phyloP scores from a whole-genome alignment of 2,113 vertebrate genomes.

The Varanus salvator region DNA sequence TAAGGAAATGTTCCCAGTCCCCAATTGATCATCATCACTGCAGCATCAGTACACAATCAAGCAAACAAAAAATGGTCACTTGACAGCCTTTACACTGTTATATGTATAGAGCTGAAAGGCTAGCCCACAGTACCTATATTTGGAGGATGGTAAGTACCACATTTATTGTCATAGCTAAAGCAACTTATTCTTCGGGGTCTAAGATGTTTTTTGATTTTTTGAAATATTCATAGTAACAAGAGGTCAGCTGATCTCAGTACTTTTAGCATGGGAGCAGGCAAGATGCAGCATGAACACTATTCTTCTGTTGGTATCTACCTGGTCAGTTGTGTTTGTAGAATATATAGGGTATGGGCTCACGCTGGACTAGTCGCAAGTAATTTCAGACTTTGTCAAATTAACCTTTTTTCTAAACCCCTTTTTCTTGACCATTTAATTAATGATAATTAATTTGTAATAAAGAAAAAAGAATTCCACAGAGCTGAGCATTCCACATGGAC shows the following conservation, averaged over 20 bases:
- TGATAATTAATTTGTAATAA: not conserved
- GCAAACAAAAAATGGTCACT: constrained; percentile 13
- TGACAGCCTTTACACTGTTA: constrained; percentile 5
- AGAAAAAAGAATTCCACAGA: not conserved
- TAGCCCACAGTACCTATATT: not conserved
- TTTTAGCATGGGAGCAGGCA: not conserved
- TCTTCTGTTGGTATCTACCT: not conserved
- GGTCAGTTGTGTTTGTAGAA: not conserved
- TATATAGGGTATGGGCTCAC: not conserved
- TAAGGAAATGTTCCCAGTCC: not conserved
- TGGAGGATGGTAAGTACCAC: not conserved
- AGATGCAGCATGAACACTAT: not conserved
- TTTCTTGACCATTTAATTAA: not conserved
- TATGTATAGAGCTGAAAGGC: not conserved
- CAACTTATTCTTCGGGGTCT: not conserved
- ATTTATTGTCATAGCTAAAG: not conserved
- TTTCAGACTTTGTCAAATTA: not conserved
- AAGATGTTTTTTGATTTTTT: not conserved
- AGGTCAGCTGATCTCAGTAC: not conserved
- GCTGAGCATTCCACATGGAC: not conserved
- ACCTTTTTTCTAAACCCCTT: not conserved
- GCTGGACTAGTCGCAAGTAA: not conserved
- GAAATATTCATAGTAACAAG: not conserved
- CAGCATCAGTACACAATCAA: constrained; percentile 1
- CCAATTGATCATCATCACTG: not conserved